phyloP scores from a whole-genome alignment of 2,888 invertebrate species.

The Meta bourneti region DNA sequence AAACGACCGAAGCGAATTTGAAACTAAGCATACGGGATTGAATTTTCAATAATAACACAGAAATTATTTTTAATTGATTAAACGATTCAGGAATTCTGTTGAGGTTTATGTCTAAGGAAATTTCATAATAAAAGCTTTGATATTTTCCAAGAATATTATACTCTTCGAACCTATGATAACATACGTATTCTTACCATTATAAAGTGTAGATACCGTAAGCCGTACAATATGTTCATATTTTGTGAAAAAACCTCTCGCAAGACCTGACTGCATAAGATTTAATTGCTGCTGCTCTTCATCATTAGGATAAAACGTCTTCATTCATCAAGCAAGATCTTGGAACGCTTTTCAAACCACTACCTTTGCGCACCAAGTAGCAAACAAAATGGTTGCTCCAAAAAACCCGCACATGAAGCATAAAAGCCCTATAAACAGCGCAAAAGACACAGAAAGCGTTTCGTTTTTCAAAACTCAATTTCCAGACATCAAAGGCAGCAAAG shows the following conservation, averaged over 20 bases:
- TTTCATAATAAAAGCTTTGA: too few relatives aligned
- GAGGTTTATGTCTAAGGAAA: too few relatives aligned
- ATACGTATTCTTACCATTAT: too few relatives aligned
- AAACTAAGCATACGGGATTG: too few relatives aligned
- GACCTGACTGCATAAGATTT: background rate
- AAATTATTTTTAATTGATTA: too few relatives aligned
- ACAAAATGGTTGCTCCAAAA: background rate
- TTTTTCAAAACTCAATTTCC: conserved; percentile 41
- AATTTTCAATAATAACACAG: too few relatives aligned
- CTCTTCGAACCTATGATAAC: too few relatives aligned
- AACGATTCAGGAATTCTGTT: too few relatives aligned
- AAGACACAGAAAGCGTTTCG: conserved; percentile 10
- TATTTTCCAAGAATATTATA: too few relatives aligned
- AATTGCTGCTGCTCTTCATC: background rate
- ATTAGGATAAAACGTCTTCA: background rate
- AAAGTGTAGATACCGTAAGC: too few relatives aligned
- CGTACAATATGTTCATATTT: background rate
- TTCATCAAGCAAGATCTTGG: background rate
- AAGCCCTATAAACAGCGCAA: background rate
- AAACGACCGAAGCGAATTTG: too few relatives aligned
- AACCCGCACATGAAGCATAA: background rate
- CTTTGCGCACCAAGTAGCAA: background rate
- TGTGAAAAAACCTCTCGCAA: background rate
- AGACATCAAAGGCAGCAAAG: background rate
- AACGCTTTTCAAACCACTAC: background rate